Evolutionary conservation across 2,113 vertebrate genomes (phyloP), one percentile per base, ranked within the genome.

Genomic region (Drymodes brunneopygia): DNA sequence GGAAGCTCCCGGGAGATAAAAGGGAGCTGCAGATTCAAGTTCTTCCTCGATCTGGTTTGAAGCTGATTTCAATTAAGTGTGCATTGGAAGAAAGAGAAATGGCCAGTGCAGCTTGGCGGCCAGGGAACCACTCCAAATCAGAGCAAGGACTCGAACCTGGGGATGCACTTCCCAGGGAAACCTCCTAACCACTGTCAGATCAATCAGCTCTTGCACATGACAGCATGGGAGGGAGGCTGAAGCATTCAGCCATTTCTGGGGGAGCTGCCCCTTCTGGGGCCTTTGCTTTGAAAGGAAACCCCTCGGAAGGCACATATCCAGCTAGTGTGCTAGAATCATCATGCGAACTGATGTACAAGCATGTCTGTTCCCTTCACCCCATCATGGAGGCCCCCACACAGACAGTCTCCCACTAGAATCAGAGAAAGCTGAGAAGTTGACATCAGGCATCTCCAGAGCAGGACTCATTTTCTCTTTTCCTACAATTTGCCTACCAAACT

Each of bases 21-120:
- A 90, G 60, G 60, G 80, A 95, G 51, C 72, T 95, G 83, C 56
- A 74, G 71, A 78, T 86, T 92, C 88, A 81, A 62, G 80, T 67
- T 84, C 66, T 94, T 92, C 22, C 80, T 95, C 67, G 0, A 0
- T 88, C 69, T 88, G 86, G 90, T 95, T 92, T 74, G 88, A 94
- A 96, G 83, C 91, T 95, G 94, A 95, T 86, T 95, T 88, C 91
- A 95, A 92, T 95, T 97, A 93, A 83, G 64, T 74, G 66, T 84
- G 92, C 51, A 40, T 7, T 74, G 56, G 82, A 84, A 88, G 65
- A 83, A 88, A 78, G 69, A 9, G 5, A 90, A 93, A 66, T 0
- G 12, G 33, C 38, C 69, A 0, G 51, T 31, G 36, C 14, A 91
- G 35, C 64, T 84, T 53, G 75, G 88, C 1, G 1, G 80, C 91